phyloP scores from a whole-genome alignment of 2,113 vertebrate species.

The Hemibagrus wyckioides region DNA sequence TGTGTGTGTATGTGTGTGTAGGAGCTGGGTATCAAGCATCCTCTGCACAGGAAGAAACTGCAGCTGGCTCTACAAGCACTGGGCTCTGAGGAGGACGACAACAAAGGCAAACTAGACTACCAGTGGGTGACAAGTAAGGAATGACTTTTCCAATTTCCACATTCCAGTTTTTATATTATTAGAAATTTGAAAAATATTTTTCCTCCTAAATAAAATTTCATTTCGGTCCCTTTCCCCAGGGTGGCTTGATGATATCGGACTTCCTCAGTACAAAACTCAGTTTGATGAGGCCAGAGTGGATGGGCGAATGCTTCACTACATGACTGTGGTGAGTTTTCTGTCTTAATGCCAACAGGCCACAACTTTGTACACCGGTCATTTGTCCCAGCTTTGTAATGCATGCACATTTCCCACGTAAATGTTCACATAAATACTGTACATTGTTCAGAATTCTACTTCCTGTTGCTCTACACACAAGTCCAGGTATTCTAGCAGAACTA shows the following conservation, averaged over 20 bases:
- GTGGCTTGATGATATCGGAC: constrained; percentile 97
- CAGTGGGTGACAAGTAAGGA: constrained; percentile 96
- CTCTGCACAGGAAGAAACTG: constrained; percentile 93
- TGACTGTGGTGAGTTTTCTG: constrained; percentile 86
- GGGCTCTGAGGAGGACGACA: constrained; percentile 94
- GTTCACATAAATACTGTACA: neutral
- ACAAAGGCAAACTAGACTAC: constrained; percentile 92
- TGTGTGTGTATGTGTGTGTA: constrained; percentile 58
- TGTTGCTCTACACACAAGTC: neutral
- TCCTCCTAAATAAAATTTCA: neutral
- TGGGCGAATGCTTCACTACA: constrained; percentile 96
- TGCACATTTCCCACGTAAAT: too few relatives aligned
- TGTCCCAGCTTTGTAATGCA: neutral
- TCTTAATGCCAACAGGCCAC: neutral
- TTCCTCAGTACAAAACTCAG: constrained; percentile 98
- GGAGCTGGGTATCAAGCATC: constrained; percentile 96
- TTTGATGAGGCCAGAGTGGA: constrained; percentile 96
- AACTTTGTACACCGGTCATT: neutral
- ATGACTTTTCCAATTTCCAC: neutral
- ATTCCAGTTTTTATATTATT: neutral
- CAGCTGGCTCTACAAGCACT: constrained; percentile 93
- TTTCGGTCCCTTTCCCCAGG: constrained; percentile 69
- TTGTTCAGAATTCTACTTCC: neutral
- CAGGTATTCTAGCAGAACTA: neutral
- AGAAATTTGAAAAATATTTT: neutral